phyloP scores from a whole-genome alignment of 1,140 invertebrate species.

The Drosophila albomicans region DNA sequence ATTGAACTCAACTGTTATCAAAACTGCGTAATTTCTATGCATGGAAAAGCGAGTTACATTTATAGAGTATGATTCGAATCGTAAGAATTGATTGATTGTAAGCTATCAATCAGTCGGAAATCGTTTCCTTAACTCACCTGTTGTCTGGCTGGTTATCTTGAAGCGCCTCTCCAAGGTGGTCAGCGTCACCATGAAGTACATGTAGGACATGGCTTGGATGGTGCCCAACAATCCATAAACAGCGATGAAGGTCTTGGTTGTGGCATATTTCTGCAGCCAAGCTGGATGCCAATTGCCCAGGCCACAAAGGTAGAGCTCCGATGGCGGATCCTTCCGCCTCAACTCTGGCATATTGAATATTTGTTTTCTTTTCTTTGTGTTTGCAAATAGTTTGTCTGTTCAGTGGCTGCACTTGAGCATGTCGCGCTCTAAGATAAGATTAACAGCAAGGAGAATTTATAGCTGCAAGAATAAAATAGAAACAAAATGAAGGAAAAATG shows the following conservation, averaged over 20 bases:
- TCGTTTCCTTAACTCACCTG: slow-evolving; percentile 85
- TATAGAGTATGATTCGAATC: slow-evolving; percentile 24
- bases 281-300: slow-evolving; percentile 87
- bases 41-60: slow-evolving; percentile 5
- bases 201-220: slow-evolving; percentile 90
- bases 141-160: slow-evolving; percentile 89
- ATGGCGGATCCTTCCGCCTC: slow-evolving; percentile 49
- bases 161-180: slow-evolving; percentile 90
- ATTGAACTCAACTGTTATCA: not conserved
- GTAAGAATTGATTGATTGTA: slow-evolving; percentile 10
- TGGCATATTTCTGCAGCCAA: slow-evolving; percentile 88
- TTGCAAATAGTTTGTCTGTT: slow-evolving; percentile 39
- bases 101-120: slow-evolving; percentile 38
- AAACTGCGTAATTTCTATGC: slow-evolving; percentile 5
- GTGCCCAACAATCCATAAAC: slow-evolving; percentile 89
- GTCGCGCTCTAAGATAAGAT: slow-evolving; percentile 48
- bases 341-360: slow-evolving; percentile 54
- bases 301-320: slow-evolving; percentile 86
- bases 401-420: slow-evolving; percentile 25
- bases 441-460: slow-evolving; percentile 24
- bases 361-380: not conserved
- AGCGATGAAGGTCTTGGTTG: slow-evolving; percentile 87
- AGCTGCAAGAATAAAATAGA: not conserved
- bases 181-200: slow-evolving; percentile 89
- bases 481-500: not conserved